Evolutionary conservation across 1,140 invertebrate genomes (phyloP).

Genomic region (Gryllus bimaculatus): DNA sequence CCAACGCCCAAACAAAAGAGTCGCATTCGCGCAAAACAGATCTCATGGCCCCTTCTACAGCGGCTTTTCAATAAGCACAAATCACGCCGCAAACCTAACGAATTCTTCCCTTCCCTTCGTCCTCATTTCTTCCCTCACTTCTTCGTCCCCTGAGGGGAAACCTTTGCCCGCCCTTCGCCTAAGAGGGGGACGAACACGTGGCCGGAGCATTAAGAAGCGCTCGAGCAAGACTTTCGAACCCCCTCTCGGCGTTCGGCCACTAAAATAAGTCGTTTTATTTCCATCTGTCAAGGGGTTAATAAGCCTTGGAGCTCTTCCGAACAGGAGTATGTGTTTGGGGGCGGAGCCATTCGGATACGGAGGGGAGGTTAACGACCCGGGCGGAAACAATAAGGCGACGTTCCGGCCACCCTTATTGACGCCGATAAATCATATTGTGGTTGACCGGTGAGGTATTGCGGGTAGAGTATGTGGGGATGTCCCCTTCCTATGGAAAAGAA

Average conservation of each 20-base stretch:
- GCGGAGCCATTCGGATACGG: not conserved
- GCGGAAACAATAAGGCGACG: not conserved
- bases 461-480: too few relatives aligned
- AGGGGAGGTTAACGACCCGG: not conserved
- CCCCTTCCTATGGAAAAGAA: too few relatives aligned
- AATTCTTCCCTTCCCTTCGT: not conserved
- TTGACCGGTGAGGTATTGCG: not conserved
- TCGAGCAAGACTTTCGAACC: not conserved
- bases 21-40: too few relatives aligned
- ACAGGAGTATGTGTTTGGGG: not conserved
- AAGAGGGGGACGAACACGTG: not conserved
- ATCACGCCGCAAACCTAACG: not conserved
- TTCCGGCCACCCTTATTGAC: not conserved
- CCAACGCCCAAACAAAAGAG: too few relatives aligned
- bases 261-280: not conserved
- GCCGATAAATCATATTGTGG: not conserved
- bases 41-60: too few relatives aligned
- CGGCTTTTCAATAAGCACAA: not conserved
- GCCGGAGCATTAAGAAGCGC: not conserved
- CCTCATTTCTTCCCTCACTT: not conserved
- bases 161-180: too few relatives aligned
- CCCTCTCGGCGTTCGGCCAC: not conserved
- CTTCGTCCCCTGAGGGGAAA: too few relatives aligned
- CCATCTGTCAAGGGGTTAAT: conserved; percentile 3
- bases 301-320: not conserved